A percentile compares a stretch with the other conserved stretches of the same genome.
Evolutionary conservation across 2,888 invertebrate species (phyloP).

Genomic region (Leptura quadrifasciata): DNA sequence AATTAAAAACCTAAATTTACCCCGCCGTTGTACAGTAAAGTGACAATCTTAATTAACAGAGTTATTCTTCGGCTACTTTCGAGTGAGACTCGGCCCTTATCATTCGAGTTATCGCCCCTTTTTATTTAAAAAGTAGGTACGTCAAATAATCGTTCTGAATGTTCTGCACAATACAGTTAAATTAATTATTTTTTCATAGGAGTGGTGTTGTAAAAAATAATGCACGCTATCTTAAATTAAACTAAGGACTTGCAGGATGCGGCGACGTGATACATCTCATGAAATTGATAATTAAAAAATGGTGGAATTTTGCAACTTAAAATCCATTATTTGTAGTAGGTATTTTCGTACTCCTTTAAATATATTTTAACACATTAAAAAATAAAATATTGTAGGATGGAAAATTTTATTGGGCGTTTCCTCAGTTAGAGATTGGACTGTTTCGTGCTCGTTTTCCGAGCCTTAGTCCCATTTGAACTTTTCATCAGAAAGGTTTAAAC

Average conservation of each 20-base stretch:
- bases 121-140: constrained; percentile 58
- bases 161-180: constrained; percentile 21
- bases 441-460: no score
- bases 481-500: no score
- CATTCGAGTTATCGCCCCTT: constrained; percentile 69
- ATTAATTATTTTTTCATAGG: constrained; percentile 33
- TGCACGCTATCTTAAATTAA: constrained; percentile 8
- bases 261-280: not conserved
- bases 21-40: constrained; percentile 72
- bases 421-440: no score
- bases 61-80: constrained; percentile 72
- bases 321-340: no score
- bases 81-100: constrained; percentile 69
- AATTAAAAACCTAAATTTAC: constrained; percentile 75
- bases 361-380: no score
- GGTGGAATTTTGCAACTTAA: not conserved
- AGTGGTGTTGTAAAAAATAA: constrained; percentile 17
- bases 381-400: no score
- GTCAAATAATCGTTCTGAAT: constrained; percentile 29
- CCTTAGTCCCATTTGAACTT: no score
- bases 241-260: not conserved
- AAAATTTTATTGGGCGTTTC: no score
- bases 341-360: no score
- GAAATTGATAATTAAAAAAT: not conserved
- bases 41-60: constrained; percentile 75